These are phyloP conservation scores for Poecilia wingei DNA, from an alignment of 2,797 vertebrate genomes.

Conservation along the genomic window DNA sequence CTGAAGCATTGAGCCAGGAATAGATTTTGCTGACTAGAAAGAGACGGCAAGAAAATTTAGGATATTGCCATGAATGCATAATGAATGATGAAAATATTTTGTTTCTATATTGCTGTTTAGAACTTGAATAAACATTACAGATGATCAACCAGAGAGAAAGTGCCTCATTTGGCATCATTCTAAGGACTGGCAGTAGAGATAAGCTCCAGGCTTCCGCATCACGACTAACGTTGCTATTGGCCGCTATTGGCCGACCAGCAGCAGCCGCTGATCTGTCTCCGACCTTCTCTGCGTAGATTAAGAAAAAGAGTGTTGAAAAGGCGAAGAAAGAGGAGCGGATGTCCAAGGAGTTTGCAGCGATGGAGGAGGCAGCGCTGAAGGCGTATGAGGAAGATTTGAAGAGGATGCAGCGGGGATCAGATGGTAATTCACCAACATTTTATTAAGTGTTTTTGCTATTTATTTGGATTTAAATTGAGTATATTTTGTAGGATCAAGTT, in stretches of 20 bases:
- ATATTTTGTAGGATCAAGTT: constrained; percentile 30
- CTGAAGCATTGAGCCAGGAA: not conserved
- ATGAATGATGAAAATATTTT: not conserved
- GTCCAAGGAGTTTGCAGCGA: constrained; percentile 93
- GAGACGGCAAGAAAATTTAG: not conserved
- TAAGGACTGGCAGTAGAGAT: constrained; percentile 66
- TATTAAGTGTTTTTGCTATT: not conserved
- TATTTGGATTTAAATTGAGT: not conserved
- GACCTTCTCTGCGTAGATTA: constrained; percentile 84
- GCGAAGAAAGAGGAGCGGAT: constrained; percentile 90
- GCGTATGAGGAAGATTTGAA: constrained; percentile 95
- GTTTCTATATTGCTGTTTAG: not conserved
- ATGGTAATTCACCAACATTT: constrained; percentile 52
- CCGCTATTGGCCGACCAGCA: constrained; percentile 37
- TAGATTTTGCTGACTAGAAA: not conserved
- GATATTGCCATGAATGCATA: not conserved
- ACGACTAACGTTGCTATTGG: not conserved
- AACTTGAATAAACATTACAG: not conserved
- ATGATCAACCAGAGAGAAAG: not conserved
- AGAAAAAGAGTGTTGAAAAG: constrained; percentile 94
- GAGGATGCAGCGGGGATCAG: constrained; percentile 84
- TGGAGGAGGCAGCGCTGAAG: constrained; percentile 94
- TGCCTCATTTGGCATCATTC: constrained; percentile 45
- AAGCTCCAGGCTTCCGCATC: constrained; percentile 25
- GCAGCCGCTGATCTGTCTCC: constrained; percentile 39